phyloP scores from a whole-genome alignment of 2,113 vertebrate genomes.

The Varanus komodoensis region DNA sequence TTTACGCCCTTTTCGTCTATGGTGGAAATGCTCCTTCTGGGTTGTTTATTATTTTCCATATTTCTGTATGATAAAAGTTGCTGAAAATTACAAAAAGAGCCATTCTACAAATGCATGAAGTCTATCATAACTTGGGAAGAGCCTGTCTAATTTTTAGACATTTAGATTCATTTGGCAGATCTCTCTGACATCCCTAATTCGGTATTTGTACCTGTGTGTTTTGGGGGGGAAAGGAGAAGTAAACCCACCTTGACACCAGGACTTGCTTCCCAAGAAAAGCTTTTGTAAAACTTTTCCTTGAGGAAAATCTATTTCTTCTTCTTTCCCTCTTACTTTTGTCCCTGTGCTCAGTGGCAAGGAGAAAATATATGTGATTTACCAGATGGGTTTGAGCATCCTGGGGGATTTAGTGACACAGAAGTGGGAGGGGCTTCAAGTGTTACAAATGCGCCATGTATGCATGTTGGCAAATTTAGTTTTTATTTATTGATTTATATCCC shows the following conservation, averaged over 20 bases:
- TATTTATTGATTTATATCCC: no score
- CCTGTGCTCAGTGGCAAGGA: rapidly evolving
- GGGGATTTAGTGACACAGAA: rapidly evolving
- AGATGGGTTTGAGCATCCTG: rapidly evolving
- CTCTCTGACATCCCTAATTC: background rate
- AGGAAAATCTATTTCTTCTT: background rate
- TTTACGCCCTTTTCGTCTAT: no score
- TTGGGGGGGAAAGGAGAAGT: background rate
- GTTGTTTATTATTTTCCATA: no score
- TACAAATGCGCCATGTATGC: rapidly evolving
- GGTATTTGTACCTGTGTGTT: background rate
- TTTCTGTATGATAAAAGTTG: no score
- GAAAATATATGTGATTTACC: background rate
- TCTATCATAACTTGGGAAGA: no score
- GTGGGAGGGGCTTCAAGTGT: background rate
- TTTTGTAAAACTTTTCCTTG: rapidly evolving
- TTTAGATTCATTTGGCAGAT: no score
- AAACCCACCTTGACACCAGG: background rate
- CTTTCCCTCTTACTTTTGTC: background rate
- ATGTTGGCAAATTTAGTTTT: rapidly evolving
- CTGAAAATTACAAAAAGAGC: no score
- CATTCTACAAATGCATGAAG: no score
- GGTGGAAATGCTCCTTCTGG: no score
- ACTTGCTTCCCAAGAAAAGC: background rate
- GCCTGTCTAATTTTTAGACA: no score